Percentiles rank a stretch among this genome's conserved stretches.
These are phyloP conservation scores for Rhinolophus sinicus DNA, from an alignment of 2,113 vertebrate species.

Conservation along the genomic window DNA sequence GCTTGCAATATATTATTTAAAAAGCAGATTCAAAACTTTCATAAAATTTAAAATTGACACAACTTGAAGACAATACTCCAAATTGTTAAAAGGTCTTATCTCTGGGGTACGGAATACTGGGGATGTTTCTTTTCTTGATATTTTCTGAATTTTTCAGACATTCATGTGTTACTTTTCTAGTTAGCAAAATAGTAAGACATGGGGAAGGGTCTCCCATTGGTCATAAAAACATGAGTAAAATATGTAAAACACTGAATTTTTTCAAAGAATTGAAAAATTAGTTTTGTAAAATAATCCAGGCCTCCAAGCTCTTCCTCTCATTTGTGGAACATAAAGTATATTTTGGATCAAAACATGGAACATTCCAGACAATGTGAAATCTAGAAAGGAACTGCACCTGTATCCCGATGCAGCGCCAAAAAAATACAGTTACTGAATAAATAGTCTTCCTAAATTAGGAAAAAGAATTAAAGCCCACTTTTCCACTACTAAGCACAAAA, in stretches of 20 bases:
- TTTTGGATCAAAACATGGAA: slow-evolving; percentile 77
- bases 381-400: slow-evolving; percentile 77
- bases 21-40: not conserved
- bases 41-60: slow-evolving; percentile 34
- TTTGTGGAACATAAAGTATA: slow-evolving; percentile 64
- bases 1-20: not conserved
- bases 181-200: not conserved
- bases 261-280: not conserved
- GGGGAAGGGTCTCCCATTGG: not conserved
- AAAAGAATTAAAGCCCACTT: slow-evolving; percentile 25
- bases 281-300: slow-evolving; percentile 31
- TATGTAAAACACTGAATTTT: not conserved
- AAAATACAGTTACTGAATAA: slow-evolving; percentile 43
- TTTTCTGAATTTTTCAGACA: slow-evolving; percentile 44
- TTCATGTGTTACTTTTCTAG: not conserved
- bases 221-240: not conserved
- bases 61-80: not conserved
- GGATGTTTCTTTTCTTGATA: not conserved
- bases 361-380: slow-evolving; percentile 70
- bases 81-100: not conserved
- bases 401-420: slow-evolving; percentile 58
- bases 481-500: slow-evolving; percentile 33
- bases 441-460: slow-evolving; percentile 50
- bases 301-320: slow-evolving; percentile 59
- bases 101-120: not conserved